These are phyloP conservation scores for Limnothrissa miodon DNA, from an alignment of 2,113 vertebrate species.

Conservation along the genomic window DNA sequence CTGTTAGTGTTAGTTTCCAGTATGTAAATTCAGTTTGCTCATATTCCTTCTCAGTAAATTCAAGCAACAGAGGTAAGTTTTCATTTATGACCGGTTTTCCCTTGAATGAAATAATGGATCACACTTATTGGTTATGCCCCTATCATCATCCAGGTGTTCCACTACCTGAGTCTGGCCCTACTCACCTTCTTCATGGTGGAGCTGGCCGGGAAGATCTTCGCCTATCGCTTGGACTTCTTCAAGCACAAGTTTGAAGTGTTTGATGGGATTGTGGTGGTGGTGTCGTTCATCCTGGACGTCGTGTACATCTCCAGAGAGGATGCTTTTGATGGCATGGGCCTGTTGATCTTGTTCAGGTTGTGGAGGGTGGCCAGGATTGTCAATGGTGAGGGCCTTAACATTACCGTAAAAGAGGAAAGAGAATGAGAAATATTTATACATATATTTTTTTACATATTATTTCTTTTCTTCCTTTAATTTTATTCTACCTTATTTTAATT, in stretches of 20 bases:
- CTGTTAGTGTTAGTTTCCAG: too few relatives aligned
- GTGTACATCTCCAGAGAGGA: constrained; percentile 81
- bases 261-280: constrained; percentile 80
- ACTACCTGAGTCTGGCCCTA: constrained; percentile 86
- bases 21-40: too few relatives aligned
- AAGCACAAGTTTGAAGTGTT: constrained; percentile 94
- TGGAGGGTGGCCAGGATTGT: constrained; percentile 96
- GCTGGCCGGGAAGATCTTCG: constrained; percentile 81
- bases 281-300: constrained; percentile 88
- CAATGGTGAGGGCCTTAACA: constrained; percentile 74
- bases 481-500: too few relatives aligned
- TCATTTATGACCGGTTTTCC: too few relatives aligned
- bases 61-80: too few relatives aligned
- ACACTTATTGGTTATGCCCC: background rate
- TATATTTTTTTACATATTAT: too few relatives aligned
- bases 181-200: constrained; percentile 89
- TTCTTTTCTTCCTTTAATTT: too few relatives aligned
- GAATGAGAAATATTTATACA: too few relatives aligned
- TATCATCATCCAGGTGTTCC: constrained; percentile 78
- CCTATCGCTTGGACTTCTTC: constrained; percentile 87
- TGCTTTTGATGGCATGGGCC: constrained; percentile 81
- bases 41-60: too few relatives aligned
- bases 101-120: background rate
- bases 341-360: constrained; percentile 89
- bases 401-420: background rate